Base-by-base conservation (phyloP, 1,140 invertebrate genomes). In the Platorchestia sp. region DNA sequence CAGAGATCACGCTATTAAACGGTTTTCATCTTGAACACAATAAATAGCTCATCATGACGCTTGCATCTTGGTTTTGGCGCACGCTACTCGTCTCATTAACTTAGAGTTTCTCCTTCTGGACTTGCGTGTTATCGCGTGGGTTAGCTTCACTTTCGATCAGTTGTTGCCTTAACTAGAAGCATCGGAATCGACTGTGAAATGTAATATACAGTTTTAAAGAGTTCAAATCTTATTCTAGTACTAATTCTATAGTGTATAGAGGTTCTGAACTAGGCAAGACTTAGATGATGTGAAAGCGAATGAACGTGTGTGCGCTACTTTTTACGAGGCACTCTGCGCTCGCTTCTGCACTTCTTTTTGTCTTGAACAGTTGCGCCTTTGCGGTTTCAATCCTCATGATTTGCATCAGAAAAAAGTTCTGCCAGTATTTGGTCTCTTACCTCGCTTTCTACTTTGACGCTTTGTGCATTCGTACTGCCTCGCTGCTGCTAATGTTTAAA, bases 181-280 rank as follows among this genome's bases (percentile, higher is more conserved):
- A 93, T 93, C 91, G 91, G 91, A 93, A 93, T 93, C 91, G 91
- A 93, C 91, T 93, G 91, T 93, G 91, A 93, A 93, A 93, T 93
- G 91, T 93, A 93, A 93, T 93, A 93, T 93, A 93, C 91, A 93
- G 91, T 93, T 93, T 90, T 93, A 93, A 93, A 93, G 45, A 93
- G 91, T 93, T 93, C 91, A 93, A 93, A 93, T 93, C 91, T 93
- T 93, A 93, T 93, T 93, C 91, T 93, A 93, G 91, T 93, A 93
- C 91, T 93, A 93, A 45, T 93, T 93, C 91, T 93, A 93, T 93
- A 93, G 91, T 93, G 91, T 93, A 93, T 93, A 93, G 91, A 93
- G 16, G 91, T 93, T 44, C 45, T 93, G 41, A n/a, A 40, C 43
- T 93, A 93, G 91, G 44, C 41, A 47, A 93, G 91, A 47, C 40